Evolutionary conservation across 1,140 invertebrate species (phyloP).

Genomic region (Saccostrea cuccullata): DNA sequence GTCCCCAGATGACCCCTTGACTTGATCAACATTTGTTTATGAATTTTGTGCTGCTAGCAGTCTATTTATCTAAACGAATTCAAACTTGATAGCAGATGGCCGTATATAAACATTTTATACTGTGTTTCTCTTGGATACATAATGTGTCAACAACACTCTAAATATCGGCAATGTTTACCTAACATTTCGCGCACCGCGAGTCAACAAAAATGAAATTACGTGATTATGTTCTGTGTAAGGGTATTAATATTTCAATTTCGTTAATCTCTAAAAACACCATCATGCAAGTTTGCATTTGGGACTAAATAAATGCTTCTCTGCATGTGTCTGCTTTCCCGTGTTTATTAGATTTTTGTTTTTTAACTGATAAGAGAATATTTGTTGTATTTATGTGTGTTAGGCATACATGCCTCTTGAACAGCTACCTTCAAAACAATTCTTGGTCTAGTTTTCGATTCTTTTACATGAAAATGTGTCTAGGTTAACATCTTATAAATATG

Average conservation of each 20-base stretch:
- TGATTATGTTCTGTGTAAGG: background rate
- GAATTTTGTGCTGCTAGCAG: constrained; percentile 41
- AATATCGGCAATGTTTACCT: constrained; percentile 28
- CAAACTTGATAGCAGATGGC: constrained; percentile 42
- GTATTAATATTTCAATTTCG: constrained; percentile 11
- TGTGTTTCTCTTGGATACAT: constrained; percentile 30
- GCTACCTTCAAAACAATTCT: background rate
- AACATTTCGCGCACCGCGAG: background rate
- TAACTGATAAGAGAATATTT: constrained; percentile 22
- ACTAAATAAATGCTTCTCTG: background rate
- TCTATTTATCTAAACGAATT: constrained; percentile 37
- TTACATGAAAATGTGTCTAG: background rate
- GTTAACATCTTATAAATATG: background rate
- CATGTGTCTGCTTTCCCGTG: background rate
- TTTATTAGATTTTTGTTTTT: constrained; percentile 9
- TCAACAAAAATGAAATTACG: constrained; percentile 25
- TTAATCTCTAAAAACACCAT: background rate
- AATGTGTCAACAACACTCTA: constrained; percentile 27
- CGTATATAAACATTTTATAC: constrained; percentile 39
- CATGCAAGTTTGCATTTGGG: background rate
- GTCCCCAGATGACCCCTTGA: constrained; percentile 37
- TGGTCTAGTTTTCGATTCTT: background rate
- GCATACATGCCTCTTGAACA: background rate
- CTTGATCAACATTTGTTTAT: constrained; percentile 43
- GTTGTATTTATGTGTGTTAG: background rate